These are phyloP conservation scores for Amphimedon queenslandica DNA, from an alignment of 37 sponge, comb jelly and placozoan genomes.

Conservation along the genomic window DNA sequence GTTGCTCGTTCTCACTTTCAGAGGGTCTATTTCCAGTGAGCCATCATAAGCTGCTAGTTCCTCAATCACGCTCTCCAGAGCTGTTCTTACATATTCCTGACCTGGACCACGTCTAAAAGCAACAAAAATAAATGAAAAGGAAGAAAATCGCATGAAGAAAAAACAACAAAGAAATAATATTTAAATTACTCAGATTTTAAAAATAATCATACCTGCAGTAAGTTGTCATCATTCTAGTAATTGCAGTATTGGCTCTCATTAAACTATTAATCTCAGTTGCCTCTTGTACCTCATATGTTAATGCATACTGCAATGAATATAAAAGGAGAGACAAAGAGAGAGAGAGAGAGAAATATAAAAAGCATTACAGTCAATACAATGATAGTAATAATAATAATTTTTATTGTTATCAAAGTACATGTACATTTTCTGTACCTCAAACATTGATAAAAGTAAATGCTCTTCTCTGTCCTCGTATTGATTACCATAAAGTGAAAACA, in stretches of 20 bases:
- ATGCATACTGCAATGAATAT: constrained; percentile 49
- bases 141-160: too few relatives aligned
- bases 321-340: too few relatives aligned
- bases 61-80: constrained; percentile 49
- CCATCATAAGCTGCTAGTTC: constrained; percentile 38
- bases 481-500: constrained; percentile 91
- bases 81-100: constrained; percentile 68
- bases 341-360: too few relatives aligned
- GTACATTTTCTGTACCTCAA: constrained; percentile 56
- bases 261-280: constrained; percentile 81
- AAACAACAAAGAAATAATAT: too few relatives aligned
- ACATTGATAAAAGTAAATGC: constrained; percentile 82
- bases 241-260: constrained; percentile 90
- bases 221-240: constrained; percentile 94
- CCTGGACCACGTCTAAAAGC: constrained; percentile 75
- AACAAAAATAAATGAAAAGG: not conserved
- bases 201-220: constrained; percentile 84
- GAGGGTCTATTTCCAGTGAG: constrained; percentile 77
- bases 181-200: too few relatives aligned
- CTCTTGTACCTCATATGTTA: constrained; percentile 83
- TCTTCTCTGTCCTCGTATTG: constrained; percentile 93
- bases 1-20: too few relatives aligned
- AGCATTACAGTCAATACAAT: not conserved
- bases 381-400: not conserved
- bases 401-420: not conserved